These are phyloP conservation scores for Cosmopolites sordidus DNA, from an alignment of 2,888 invertebrate genomes.

Conservation along the genomic window DNA sequence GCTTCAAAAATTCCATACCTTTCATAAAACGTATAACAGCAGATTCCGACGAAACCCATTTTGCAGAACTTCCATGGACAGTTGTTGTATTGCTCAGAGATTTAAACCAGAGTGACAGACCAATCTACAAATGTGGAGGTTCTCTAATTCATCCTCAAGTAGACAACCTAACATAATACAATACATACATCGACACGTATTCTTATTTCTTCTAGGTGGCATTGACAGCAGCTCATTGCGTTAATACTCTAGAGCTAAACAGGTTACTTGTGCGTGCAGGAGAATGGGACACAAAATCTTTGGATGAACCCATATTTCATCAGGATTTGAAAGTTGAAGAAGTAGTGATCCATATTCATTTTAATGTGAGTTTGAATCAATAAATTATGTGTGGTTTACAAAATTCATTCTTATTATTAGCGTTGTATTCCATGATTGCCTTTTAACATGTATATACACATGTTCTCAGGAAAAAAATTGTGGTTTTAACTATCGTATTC, in stretches of 20 bases:
- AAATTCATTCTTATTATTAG: no score
- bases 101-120: constrained; percentile 50
- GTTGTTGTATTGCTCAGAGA: constrained; percentile 63
- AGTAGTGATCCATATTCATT: constrained; percentile 57
- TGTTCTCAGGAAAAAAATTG: no score
- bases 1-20: constrained; percentile 67
- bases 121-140: constrained; percentile 73
- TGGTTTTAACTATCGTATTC: no score
- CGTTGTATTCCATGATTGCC: no score
- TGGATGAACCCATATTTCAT: constrained; percentile 53
- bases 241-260: constrained; percentile 57
- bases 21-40: constrained; percentile 68
- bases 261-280: constrained; percentile 69
- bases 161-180: no score
- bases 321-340: constrained; percentile 58
- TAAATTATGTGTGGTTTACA: no score
- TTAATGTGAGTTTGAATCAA: constrained; percentile 7
- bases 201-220: constrained; percentile 51
- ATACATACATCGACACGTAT: no score
- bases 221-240: constrained; percentile 77
- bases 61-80: constrained; percentile 83
- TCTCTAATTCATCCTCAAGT: constrained; percentile 65
- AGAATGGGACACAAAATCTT: constrained; percentile 79
- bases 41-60: constrained; percentile 60
- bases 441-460: no score